Percentiles rank a stretch among this genome's conserved stretches.
Evolutionary conservation across 2,113 vertebrate genomes (phyloP).

Genomic region (Furnarius figulus): DNA sequence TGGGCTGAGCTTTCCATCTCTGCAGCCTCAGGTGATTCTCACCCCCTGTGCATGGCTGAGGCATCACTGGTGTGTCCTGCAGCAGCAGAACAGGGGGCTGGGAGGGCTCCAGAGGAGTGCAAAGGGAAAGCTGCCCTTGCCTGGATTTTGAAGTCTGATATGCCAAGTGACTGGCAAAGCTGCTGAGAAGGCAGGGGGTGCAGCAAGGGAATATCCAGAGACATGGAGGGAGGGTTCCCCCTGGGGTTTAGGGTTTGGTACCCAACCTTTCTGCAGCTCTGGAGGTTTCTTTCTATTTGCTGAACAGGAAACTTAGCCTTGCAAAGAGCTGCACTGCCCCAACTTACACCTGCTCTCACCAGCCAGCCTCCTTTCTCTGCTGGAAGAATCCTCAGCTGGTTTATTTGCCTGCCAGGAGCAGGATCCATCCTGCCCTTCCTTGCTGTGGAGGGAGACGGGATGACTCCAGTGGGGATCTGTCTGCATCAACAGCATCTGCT

Average conservation of each 20-base stretch:
- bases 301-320: not conserved
- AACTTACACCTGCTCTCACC: not conserved
- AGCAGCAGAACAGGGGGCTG: not conserved
- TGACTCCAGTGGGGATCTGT: not conserved
- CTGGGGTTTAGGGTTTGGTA: not conserved
- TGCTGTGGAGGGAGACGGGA: no score
- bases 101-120: not conserved
- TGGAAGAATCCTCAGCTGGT: not conserved
- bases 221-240: not conserved
- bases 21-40: not conserved
- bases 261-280: not conserved
- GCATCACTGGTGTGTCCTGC: rapidly evolving
- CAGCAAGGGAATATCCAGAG: not conserved
- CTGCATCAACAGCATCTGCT: not conserved
- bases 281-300: not conserved
- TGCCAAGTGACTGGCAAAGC: not conserved
- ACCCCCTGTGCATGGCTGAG: rapidly evolving
- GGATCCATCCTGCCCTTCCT: not conserved
- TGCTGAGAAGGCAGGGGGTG: not conserved
- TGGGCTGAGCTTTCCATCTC: not conserved
- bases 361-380: not conserved
- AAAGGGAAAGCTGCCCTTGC: not conserved
- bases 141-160: not conserved
- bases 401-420: not conserved
- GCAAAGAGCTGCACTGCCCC: not conserved